Conservation (phyloP, 2,888 invertebrate genomes). For the Apamea epomidion region DNA sequence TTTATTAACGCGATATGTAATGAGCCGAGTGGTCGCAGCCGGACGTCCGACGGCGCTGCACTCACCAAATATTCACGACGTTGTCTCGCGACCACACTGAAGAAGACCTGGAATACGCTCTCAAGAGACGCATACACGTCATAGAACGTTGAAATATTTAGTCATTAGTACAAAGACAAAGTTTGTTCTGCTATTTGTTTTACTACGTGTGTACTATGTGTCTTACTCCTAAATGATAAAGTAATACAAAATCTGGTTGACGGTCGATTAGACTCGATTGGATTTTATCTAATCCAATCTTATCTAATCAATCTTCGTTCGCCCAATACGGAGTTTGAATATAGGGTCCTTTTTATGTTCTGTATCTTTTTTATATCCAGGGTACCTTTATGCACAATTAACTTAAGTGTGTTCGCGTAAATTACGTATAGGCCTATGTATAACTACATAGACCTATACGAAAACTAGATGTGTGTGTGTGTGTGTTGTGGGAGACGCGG, state of each 20-base stretch:
- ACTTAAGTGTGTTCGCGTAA: not conserved
- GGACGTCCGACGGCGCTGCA: not conserved
- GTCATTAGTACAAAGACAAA: not conserved
- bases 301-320: conserved; percentile 21
- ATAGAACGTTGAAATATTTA: conserved; percentile 17
- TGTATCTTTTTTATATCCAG: not conserved
- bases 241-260: not conserved
- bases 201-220: too few species aligned
- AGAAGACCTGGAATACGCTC: not conserved
- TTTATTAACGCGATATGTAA: conserved; percentile 39
- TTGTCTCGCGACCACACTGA: not conserved
- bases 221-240: not conserved
- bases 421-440: not conserved
- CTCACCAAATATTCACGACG: conserved; percentile 28
- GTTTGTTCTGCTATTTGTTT: not conserved
- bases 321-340: not conserved
- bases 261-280: not conserved
- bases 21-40: conserved; percentile 9
- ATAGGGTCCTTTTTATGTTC: not conserved
- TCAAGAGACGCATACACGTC: conserved; percentile 11
- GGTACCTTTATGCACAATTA: not conserved
- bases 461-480: not conserved
- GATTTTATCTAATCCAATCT: conserved; percentile 11
- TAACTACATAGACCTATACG: not conserved
- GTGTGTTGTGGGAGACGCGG: not conserved